A percentile compares a stretch with the other conserved stretches of the same genome.
Conservation (phyloP, 1,140 invertebrate species). For the Cheumatopsyche charites region DNA sequence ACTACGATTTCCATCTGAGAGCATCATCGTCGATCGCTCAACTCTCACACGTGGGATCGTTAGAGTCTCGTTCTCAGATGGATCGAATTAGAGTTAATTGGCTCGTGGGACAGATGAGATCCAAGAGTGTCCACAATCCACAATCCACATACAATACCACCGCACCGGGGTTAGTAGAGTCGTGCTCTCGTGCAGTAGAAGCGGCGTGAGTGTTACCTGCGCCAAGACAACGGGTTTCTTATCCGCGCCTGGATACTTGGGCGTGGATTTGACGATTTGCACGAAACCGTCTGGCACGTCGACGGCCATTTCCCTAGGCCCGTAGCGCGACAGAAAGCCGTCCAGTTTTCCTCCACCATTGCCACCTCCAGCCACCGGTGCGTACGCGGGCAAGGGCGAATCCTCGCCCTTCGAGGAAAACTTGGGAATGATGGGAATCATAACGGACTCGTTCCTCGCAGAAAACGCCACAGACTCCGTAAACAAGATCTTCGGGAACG, state of each 20-base stretch:
- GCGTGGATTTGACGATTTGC: slow-evolving; percentile 74
- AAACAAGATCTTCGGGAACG: slow-evolving; percentile 56
- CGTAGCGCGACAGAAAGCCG: slow-evolving; percentile 51
- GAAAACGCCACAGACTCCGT: slow-evolving; percentile 58
- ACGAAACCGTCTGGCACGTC: slow-evolving; percentile 78
- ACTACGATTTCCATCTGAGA: too few relatives aligned
- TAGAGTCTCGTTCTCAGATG: too few relatives aligned
- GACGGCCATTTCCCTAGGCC: slow-evolving; percentile 73
- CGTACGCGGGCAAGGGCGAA: slow-evolving; percentile 52
- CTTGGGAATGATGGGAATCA: slow-evolving; percentile 55
- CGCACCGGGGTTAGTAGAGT: too few relatives aligned
- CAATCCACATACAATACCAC: too few relatives aligned
- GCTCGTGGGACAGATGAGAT: too few relatives aligned
- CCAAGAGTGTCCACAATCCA: too few relatives aligned
- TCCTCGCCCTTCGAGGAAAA: slow-evolving; percentile 46
- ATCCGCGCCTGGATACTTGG: slow-evolving; percentile 72
- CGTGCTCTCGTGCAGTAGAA: slow-evolving; percentile 41
- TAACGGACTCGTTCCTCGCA: slow-evolving; percentile 57
- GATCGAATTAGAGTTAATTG: too few relatives aligned
- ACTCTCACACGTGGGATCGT: too few relatives aligned
- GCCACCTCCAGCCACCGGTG: slow-evolving; percentile 56
- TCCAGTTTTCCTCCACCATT: slow-evolving; percentile 59
- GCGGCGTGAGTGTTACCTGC: slow-evolving; percentile 56
- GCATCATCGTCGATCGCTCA: too few relatives aligned
- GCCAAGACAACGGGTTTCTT: slow-evolving; percentile 53